A percentile compares a stretch with the other conserved stretches of the same genome.
Conservation (phyloP, 2,888 invertebrate species). For the Eristalinus sepulchralis region DNA sequence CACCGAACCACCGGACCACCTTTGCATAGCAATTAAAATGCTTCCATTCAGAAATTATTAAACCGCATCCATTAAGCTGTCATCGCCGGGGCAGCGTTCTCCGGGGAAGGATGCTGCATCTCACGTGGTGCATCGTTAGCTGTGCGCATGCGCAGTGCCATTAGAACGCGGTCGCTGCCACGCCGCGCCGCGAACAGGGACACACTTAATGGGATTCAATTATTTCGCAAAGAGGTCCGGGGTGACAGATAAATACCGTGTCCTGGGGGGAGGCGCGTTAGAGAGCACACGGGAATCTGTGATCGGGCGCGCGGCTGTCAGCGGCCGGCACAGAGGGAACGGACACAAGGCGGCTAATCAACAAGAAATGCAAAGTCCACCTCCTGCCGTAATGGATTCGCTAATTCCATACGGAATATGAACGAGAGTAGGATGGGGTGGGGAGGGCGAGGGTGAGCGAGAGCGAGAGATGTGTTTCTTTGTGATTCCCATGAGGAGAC, state of each 20-base stretch:
- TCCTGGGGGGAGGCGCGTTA: slow-evolving; percentile 25
- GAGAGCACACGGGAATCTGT: slow-evolving; percentile 25
- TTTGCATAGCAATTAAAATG: slow-evolving; percentile 70
- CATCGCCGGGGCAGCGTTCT: slow-evolving; percentile 61
- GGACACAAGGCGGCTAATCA: slow-evolving; percentile 54
- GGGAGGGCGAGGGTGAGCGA: background rate
- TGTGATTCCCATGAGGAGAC: slow-evolving; percentile 47
- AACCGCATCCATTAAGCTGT: slow-evolving; percentile 70
- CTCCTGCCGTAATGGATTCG: slow-evolving; percentile 34
- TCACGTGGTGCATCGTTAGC: slow-evolving; percentile 37
- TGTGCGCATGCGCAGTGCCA: slow-evolving; percentile 19
- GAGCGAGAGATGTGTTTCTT: slow-evolving; percentile 22
- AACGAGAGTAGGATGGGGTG: background rate
- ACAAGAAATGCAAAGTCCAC: slow-evolving; percentile 49
- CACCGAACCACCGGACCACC: slow-evolving; percentile 18
- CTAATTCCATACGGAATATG: slow-evolving; percentile 46
- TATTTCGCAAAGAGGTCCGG: slow-evolving; percentile 63
- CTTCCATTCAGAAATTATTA: slow-evolving; percentile 66
- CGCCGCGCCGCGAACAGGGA: slow-evolving; percentile 17
- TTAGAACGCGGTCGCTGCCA: slow-evolving; percentile 46
- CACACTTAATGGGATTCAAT: slow-evolving; percentile 66
- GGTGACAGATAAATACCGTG: slow-evolving; percentile 68
- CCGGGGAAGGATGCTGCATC: slow-evolving; percentile 38
- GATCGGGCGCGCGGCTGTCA: background rate
- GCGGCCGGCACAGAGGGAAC: background rate